Conservation (phyloP, 2,888 invertebrate genomes). For the Eretmocerus hayati region DNA sequence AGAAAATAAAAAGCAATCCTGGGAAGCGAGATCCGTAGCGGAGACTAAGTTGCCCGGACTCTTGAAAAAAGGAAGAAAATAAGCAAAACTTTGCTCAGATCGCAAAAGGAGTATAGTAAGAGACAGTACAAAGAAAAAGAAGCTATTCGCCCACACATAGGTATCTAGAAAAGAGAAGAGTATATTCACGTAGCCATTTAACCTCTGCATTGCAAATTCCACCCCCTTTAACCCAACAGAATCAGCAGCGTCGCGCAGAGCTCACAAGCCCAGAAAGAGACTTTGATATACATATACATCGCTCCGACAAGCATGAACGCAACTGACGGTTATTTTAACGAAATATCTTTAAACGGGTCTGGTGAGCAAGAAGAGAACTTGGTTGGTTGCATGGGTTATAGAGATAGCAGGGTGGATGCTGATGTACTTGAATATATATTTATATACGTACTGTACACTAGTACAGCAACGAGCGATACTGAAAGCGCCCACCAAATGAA, state of each 20-base stretch:
- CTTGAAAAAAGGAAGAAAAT: too few relatives aligned
- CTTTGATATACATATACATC: too few relatives aligned
- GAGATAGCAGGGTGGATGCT: conserved; percentile 18
- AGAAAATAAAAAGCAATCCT: too few relatives aligned
- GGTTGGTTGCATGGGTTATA: conserved; percentile 17
- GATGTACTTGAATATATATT: conserved; percentile 25
- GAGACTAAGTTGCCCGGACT: too few relatives aligned
- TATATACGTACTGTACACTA: too few relatives aligned
- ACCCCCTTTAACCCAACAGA: conserved; percentile 35
- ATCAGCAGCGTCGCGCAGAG: conserved; percentile 10
- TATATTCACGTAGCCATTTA: conserved; percentile 41
- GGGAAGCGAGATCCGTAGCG: too few relatives aligned
- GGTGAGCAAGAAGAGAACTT: conserved; percentile 17
- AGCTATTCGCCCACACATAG: not conserved
- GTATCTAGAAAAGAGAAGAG: not conserved
- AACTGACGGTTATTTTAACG: conserved; percentile 48
- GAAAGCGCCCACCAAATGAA: conserved; percentile 41
- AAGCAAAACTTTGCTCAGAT: too few relatives aligned
- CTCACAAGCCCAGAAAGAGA: too few relatives aligned
- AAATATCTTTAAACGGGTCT: conserved; percentile 46
- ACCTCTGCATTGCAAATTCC: conserved; percentile 49
- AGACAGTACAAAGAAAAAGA: not conserved
- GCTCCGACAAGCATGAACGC: conserved; percentile 26
- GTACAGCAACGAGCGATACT: conserved; percentile 28
- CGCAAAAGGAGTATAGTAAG: not conserved